Evolutionary conservation across 1,140 invertebrate species (phyloP).

Genomic region (Phocides pigmalion): DNA sequence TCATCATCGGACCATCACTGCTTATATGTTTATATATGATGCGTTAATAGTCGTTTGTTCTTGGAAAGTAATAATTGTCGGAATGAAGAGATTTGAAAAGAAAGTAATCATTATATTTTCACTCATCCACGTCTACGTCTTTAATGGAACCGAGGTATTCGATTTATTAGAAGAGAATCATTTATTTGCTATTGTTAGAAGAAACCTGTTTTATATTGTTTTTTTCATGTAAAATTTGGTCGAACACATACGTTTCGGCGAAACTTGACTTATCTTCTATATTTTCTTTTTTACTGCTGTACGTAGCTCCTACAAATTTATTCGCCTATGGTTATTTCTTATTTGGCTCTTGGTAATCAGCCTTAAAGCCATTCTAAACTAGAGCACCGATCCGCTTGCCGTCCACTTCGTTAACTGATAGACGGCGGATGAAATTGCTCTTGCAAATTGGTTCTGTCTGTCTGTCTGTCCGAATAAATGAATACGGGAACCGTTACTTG

Average conservation of each 20-base stretch:
- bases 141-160: background rate
- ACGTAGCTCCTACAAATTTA: background rate
- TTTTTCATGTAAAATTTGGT: background rate
- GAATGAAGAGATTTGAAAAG: conserved; percentile 9
- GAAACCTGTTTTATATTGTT: too few species aligned
- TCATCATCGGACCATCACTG: too few species aligned
- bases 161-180: too few species aligned
- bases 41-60: conserved; percentile 5
- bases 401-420: conserved; percentile 27
- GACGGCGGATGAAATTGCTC: conserved; percentile 28
- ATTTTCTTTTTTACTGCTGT: background rate
- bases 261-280: too few species aligned
- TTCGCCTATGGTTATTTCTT: background rate
- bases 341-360: background rate
- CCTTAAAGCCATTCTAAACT: conserved; percentile 14
- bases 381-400: conserved; percentile 7
- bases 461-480: conserved; percentile 28
- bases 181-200: too few species aligned
- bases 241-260: too few species aligned
- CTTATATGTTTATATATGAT: too few species aligned
- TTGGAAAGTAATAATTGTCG: conserved; percentile 4
- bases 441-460: conserved; percentile 35
- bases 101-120: too few species aligned
- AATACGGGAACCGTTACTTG: conserved; percentile 19
- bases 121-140: too few species aligned